Evolutionary conservation across 2,797 vertebrate genomes (phyloP).

Genomic region (Dendrocincla tyrannina): DNA sequence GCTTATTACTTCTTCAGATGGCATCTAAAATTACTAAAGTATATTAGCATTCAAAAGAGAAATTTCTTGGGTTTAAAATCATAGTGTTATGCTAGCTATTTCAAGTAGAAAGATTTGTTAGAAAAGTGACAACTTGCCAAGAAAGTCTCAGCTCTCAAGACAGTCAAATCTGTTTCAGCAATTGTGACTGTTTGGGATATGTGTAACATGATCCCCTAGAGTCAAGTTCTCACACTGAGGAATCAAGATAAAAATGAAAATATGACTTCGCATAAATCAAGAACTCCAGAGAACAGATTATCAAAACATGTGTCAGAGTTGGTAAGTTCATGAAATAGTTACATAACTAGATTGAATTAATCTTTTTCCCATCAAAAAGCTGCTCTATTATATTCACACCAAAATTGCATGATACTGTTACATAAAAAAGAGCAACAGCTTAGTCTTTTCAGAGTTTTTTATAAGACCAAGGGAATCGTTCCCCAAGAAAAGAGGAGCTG

Average conservation of each 20-base stretch:
- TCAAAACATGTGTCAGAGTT: background rate
- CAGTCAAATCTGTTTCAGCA: slow-evolving; percentile 21
- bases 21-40: background rate
- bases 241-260: slow-evolving; percentile 26
- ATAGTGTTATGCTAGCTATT: background rate
- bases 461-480: background rate
- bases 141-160: slow-evolving; percentile 38
- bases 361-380: background rate
- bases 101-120: slow-evolving; percentile 10
- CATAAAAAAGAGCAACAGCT: background rate
- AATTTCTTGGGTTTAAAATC: slow-evolving; percentile 11
- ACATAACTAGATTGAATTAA: background rate
- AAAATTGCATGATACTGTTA: background rate
- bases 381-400: background rate
- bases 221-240: background rate
- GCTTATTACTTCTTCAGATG: background rate
- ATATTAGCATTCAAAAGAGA: slow-evolving; percentile 14
- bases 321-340: background rate
- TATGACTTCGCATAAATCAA: slow-evolving; percentile 40
- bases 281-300: background rate
- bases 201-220: background rate
- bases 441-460: background rate
- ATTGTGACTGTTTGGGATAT: background rate
- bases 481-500: background rate
- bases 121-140: slow-evolving; percentile 52